Conservation (phyloP, 2,113 vertebrate genomes). For the Pelmatolapia mariae region DNA sequence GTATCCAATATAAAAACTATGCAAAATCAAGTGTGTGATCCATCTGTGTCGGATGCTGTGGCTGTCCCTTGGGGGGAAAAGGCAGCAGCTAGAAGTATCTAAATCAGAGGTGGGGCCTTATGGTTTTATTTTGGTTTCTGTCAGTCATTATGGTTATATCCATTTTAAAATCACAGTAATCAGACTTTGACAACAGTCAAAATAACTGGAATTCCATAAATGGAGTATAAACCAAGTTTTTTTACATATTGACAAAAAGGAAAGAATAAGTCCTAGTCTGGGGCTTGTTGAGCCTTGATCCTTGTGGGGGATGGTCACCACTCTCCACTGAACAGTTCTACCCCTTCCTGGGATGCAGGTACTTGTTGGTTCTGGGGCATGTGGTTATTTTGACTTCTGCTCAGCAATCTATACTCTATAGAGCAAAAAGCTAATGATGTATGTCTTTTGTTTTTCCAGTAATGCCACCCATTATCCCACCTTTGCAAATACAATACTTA, state of each 20-base stretch:
- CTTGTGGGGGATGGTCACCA: fast-evolving
- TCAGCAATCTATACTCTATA: background rate
- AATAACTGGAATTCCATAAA: background rate
- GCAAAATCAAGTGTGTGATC: fast-evolving
- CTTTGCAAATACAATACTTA: background rate
- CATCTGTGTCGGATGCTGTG: background rate
- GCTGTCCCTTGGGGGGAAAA: fast-evolving
- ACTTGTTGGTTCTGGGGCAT: background rate
- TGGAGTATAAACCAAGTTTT: background rate
- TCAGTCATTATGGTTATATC: background rate
- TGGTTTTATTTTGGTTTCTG: background rate
- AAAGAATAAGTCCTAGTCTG: background rate
- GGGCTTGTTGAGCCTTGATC: fast-evolving
- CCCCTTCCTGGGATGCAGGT: background rate
- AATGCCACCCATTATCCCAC: background rate
- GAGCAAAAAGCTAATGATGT: fast-evolving
- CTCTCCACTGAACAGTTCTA: fast-evolving
- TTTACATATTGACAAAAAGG: background rate
- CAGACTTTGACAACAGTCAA: fast-evolving
- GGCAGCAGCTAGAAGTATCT: fast-evolving
- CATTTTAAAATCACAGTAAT: background rate
- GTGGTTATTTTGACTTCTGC: fast-evolving
- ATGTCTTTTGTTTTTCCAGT: background rate
- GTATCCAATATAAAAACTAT: background rate
- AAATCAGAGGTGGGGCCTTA: fast-evolving